Conservation (phyloP, 2,888 invertebrate genomes). For the Andrena minutula region DNA sequence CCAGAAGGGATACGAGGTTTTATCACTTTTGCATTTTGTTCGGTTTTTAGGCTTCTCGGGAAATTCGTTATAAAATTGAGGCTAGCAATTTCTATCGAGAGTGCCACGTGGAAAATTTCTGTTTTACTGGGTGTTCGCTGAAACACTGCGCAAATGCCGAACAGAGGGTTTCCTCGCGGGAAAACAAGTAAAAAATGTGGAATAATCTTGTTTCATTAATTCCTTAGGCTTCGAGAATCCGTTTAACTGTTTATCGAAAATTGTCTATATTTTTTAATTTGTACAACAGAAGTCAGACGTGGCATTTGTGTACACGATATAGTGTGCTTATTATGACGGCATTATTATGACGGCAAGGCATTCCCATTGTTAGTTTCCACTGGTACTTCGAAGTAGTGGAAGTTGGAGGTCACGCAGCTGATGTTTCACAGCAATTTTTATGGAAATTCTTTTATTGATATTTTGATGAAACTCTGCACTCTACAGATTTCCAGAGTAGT, state of each 20-base stretch:
- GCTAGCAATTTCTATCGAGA: constrained; percentile 9
- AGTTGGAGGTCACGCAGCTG: no score
- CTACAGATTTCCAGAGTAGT: no score
- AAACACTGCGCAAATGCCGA: neutral
- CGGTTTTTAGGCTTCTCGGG: neutral
- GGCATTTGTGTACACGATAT: no score
- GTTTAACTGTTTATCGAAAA: neutral
- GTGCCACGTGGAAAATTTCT: neutral
- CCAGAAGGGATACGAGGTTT: neutral
- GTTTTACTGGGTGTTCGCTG: neutral
- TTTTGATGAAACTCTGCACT: no score
- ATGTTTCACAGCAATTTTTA: no score
- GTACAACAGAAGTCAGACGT: neutral
- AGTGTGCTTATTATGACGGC: no score
- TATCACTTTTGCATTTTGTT: constrained; percentile 9
- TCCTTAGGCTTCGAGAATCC: no score
- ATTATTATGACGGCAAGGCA: no score
- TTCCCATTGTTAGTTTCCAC: no score
- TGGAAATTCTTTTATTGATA: no score
- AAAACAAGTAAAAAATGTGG: neutral
- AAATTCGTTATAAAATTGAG: constrained; percentile 8
- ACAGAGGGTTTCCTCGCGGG: neutral
- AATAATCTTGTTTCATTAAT: no score
- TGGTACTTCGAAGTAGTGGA: no score
- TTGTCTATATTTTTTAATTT: neutral